A percentile compares a stretch with the other conserved stretches of the same genome.
phyloP scores from a whole-genome alignment of 2,888 invertebrate genomes.

The Caenorhabditis sulstoni region DNA sequence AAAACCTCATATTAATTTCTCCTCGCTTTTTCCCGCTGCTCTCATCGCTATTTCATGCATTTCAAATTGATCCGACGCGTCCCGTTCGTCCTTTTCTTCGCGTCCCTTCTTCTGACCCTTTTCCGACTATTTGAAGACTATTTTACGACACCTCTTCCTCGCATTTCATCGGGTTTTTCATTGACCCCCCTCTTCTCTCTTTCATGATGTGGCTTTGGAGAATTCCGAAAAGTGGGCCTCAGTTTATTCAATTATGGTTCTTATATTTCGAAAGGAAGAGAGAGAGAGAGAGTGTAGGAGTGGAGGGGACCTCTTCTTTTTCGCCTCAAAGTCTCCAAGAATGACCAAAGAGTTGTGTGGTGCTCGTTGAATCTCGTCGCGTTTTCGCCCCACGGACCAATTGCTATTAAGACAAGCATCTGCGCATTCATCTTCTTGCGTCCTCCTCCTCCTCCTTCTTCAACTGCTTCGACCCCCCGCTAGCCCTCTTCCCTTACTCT shows the following conservation, averaged over 20 bases:
- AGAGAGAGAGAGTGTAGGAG: too few relatives aligned
- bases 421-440: conserved; percentile 53
- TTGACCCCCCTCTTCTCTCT: background rate
- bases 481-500: conserved; percentile 7
- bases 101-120: background rate
- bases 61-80: conserved; percentile 17
- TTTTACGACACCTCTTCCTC: background rate
- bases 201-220: too few relatives aligned
- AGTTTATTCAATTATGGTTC: conserved; percentile 56
- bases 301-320: background rate
- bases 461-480: conserved; percentile 2
- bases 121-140: background rate
- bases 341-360: background rate
- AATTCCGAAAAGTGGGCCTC: conserved; percentile 8
- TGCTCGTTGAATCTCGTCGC: conserved; percentile 49
- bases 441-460: conserved; percentile 9
- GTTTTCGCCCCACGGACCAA: conserved; percentile 46
- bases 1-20: too few relatives aligned
- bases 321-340: too few relatives aligned
- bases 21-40: too few relatives aligned
- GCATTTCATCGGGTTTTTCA: too few relatives aligned
- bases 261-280: conserved; percentile 35
- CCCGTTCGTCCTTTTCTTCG: background rate
- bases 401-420: conserved; percentile 60
- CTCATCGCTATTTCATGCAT: conserved; percentile 40